Evolutionary conservation across 1,140 invertebrate genomes (phyloP), one percentile per base, ranked within the genome.

Genomic region (Oncopeltus fasciatus): DNA sequence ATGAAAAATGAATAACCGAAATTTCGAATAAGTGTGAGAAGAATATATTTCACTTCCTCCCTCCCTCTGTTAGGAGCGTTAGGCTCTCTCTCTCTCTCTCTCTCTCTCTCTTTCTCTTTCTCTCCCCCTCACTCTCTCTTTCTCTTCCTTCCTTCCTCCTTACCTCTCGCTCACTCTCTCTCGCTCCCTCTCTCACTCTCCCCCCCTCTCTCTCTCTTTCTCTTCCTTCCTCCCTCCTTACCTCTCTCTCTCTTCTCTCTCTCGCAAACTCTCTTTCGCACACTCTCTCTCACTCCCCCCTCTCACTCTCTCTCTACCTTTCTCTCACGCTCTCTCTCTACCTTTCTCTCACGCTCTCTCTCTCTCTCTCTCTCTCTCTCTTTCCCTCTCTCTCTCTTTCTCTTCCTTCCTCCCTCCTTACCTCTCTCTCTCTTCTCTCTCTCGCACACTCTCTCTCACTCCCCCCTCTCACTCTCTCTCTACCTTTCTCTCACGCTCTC

Each of bases 11-110:
- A n/a, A n/a, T n/a, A n/a, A n/a, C n/a, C n/a, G n/a, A n/a, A n/a
- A n/a, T n/a, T n/a, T n/a, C n/a, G n/a, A n/a, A n/a, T n/a, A n/a
- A n/a, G n/a, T n/a, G n/a, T n/a, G n/a, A n/a, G n/a, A n/a, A n/a
- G n/a, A n/a, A n/a, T n/a, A n/a, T n/a, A n/a, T n/a, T 11, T 21
- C 49, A 14, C 49, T 9, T 11, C 11, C 20, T n/a, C 59, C 11
- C 59, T 21, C 59, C 27, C 59, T 61, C 44, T 51, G n/a, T n/a
- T n/a, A n/a, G n/a, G n/a, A n/a, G n/a, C n/a, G n/a, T n/a, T n/a
- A n/a, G n/a, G n/a, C 59, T 61, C 59, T 61, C 59, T 61, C 59
- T 61, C 59, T 61, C 59, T 61, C 59, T 61, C 59, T 61, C 59
- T 61, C 59, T 61, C 59, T 61, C 59, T 61, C 59, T 61, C 44